Evolutionary conservation across 2,888 invertebrate species (phyloP).

Genomic region (Drosophila limbata): DNA sequence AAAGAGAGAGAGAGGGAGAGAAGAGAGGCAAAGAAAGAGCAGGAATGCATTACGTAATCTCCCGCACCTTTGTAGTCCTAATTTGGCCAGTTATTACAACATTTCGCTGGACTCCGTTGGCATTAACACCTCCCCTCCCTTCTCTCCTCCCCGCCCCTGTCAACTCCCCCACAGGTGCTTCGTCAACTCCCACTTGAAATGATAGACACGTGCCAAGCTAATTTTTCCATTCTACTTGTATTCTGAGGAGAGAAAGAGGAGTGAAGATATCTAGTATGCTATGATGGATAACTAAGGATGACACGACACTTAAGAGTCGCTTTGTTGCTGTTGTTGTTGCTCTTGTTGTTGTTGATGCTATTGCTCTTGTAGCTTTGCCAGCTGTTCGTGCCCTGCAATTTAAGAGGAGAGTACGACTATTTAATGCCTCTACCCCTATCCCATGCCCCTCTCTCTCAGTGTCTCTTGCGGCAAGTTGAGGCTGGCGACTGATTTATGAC

Average conservation of each 20-base stretch:
- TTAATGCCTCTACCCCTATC: slow-evolving; percentile 56
- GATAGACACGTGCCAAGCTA: slow-evolving; percentile 77
- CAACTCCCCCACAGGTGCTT: slow-evolving; percentile 48
- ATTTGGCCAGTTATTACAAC: slow-evolving; percentile 70
- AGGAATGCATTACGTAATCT: slow-evolving; percentile 56
- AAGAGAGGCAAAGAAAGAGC: neutral
- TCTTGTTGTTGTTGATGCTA: slow-evolving; percentile 32
- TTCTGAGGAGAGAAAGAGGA: slow-evolving; percentile 1
- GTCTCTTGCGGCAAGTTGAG: slow-evolving; percentile 53
- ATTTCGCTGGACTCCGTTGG: slow-evolving; percentile 44
- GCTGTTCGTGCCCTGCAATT: slow-evolving; percentile 73
- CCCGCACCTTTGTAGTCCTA: slow-evolving; percentile 52
- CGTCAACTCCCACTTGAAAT: slow-evolving; percentile 48
- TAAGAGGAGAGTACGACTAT: slow-evolving; percentile 69
- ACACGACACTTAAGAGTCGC: slow-evolving; percentile 75
- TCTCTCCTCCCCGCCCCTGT: slow-evolving; percentile 2
- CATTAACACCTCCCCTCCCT: slow-evolving; percentile 50
- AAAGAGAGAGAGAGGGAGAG: neutral
- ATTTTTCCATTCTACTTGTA: slow-evolving; percentile 46
- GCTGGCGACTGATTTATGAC: slow-evolving; percentile 76
- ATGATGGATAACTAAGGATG: slow-evolving; percentile 77
- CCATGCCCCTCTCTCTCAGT: slow-evolving; percentile 5
- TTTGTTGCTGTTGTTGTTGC: slow-evolving; percentile 49
- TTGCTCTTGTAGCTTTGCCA: slow-evolving; percentile 42
- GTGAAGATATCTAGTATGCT: slow-evolving; percentile 53